These are phyloP conservation scores for Muntiacus muntjak DNA, from an alignment of 2,113 vertebrate species.

Conservation along the genomic window DNA sequence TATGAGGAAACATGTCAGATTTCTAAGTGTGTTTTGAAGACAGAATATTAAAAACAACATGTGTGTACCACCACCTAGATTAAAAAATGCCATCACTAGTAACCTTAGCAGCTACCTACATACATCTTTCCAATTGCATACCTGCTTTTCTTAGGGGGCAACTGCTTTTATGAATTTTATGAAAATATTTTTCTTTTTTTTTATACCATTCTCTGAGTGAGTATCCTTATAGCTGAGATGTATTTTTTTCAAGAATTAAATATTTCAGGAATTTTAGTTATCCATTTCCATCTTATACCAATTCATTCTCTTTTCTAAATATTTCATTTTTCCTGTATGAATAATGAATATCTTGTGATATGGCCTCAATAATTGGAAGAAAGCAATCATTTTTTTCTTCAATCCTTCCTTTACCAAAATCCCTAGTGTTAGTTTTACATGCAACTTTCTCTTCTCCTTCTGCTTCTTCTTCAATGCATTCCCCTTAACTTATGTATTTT, in stretches of 20 bases:
- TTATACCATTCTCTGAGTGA: not conserved
- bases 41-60: constrained; percentile 15
- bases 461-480: not conserved
- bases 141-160: not conserved
- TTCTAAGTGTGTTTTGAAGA: constrained; percentile 10
- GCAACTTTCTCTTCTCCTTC: not conserved
- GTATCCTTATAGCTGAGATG: not conserved
- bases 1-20: not conserved
- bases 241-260: not conserved
- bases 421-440: not conserved
- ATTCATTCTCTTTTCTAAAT: not conserved
- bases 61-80: not conserved
- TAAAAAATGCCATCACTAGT: not conserved
- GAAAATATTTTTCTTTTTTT: not conserved
- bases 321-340: not conserved
- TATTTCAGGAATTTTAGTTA: not conserved
- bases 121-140: not conserved
- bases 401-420: constrained; percentile 1
- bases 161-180: constrained; percentile 6
- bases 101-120: not conserved
- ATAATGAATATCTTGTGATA: constrained; percentile 12
- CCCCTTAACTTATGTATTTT: constrained; percentile 66
- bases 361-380: not conserved
- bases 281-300: constrained; percentile 21
- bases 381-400: not conserved